Percentiles rank a stretch among this genome's conserved stretches.
Evolutionary conservation across 2,113 vertebrate genomes (phyloP).

Genomic region (Vulpes lagopus): DNA sequence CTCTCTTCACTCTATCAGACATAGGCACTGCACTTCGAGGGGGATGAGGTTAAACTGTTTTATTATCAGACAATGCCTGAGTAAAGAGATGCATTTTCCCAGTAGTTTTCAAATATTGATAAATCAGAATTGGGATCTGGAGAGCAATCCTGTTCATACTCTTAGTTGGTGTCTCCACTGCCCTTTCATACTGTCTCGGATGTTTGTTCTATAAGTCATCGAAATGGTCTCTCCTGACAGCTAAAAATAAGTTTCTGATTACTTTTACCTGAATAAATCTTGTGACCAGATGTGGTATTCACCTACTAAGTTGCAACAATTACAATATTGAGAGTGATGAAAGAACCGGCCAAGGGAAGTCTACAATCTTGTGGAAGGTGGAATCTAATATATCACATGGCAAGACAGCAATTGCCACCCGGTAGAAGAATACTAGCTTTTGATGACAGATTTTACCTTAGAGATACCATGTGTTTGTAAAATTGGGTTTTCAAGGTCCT

Average conservation of each 20-base stretch:
- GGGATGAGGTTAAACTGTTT: slow-evolving; percentile 46
- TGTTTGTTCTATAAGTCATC: slow-evolving; percentile 78
- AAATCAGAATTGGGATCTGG: slow-evolving; percentile 69
- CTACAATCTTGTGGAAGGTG: slow-evolving; percentile 53
- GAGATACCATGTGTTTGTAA: slow-evolving; percentile 47
- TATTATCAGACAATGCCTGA: slow-evolving; percentile 13
- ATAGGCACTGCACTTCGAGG: background rate
- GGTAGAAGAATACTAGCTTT: slow-evolving; percentile 53
- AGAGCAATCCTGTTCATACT: background rate
- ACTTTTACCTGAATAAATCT: slow-evolving; percentile 82
- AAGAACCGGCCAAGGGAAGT: slow-evolving; percentile 55
- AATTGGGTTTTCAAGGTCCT: slow-evolving; percentile 66
- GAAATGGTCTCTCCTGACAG: slow-evolving; percentile 72
- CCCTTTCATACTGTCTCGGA: background rate
- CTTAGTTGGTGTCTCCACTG: background rate
- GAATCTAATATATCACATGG: slow-evolving; percentile 65
- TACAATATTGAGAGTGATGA: slow-evolving; percentile 66
- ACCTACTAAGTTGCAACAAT: slow-evolving; percentile 75
- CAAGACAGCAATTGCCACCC: slow-evolving; percentile 30
- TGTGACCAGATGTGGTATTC: slow-evolving; percentile 71
- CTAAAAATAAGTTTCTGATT: slow-evolving; percentile 81
- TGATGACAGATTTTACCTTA: slow-evolving; percentile 65
- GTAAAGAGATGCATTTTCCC: slow-evolving; percentile 39
- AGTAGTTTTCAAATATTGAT: slow-evolving; percentile 77
- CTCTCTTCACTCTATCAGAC: background rate